phyloP scores from a whole-genome alignment of 2,888 invertebrate genomes.

The Netelia virgata region DNA sequence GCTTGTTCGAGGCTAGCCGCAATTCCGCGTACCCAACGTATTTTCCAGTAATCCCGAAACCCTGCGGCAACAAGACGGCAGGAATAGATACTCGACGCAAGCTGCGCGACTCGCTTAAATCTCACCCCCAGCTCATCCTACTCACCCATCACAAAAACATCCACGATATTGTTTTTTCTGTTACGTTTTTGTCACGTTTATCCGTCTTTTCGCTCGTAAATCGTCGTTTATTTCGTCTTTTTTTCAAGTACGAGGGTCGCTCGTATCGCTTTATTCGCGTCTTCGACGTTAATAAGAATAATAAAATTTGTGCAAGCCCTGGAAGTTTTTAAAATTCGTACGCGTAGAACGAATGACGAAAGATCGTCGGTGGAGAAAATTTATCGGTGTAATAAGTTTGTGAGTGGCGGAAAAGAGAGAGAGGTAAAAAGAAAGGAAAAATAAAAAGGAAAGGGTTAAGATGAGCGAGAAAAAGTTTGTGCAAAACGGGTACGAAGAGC shows the following conservation, averaged over 20 bases:
- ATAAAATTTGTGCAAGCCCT: conserved; percentile 39
- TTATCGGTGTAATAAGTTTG: conserved; percentile 45
- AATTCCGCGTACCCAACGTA: conserved; percentile 77
- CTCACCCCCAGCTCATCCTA: conserved; percentile 75
- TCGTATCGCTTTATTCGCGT: background rate
- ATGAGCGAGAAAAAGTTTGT: background rate
- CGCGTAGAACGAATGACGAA: background rate
- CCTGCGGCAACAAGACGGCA: conserved; percentile 55
- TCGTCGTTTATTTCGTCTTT: conserved; percentile 44
- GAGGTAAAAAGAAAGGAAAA: background rate
- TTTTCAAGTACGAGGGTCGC: background rate
- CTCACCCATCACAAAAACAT: conserved; percentile 51
- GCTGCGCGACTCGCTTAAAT: conserved; percentile 74
- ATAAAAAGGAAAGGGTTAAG: background rate
- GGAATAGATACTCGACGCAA: conserved; percentile 34
- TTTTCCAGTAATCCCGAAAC: conserved; percentile 79
- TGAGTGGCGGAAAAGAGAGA: conserved; percentile 4
- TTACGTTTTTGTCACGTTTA: background rate
- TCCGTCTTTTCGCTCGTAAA: conserved; percentile 45
- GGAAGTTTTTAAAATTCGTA: background rate
- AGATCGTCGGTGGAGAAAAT: conserved; percentile 41
- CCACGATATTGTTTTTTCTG: conserved; percentile 28
- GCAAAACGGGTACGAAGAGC: background rate
- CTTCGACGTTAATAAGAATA: conserved; percentile 26
- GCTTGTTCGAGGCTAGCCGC: conserved; percentile 73